Percentiles rank a stretch among this genome's conserved stretches.
Conservation (phyloP, 2,797 vertebrate genomes). For the Simalia tracyae region DNA sequence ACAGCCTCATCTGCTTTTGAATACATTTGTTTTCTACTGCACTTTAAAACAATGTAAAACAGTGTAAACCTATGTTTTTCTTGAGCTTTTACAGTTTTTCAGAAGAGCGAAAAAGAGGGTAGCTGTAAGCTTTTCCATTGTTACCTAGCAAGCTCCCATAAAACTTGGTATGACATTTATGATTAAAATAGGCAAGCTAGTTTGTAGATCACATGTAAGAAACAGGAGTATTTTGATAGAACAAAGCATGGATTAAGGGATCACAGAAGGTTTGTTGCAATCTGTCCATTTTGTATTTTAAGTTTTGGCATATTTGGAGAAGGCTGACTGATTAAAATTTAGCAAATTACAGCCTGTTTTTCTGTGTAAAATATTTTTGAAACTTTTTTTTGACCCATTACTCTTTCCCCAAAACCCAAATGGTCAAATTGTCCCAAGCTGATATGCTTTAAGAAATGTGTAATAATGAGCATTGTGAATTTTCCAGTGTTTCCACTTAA, state of each 20-base stretch:
- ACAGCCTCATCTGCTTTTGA: constrained; percentile 12
- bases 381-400: constrained; percentile 38
- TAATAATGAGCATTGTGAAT: constrained; percentile 12
- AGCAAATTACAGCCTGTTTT: constrained; percentile 46
- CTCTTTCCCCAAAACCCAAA: constrained; percentile 15
- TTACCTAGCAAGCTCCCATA: constrained; percentile 53
- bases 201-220: constrained; percentile 19
- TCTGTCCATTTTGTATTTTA: constrained; percentile 32
- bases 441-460: constrained; percentile 44
- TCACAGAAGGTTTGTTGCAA: constrained; percentile 53
- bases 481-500: constrained; percentile 55
- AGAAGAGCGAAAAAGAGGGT: constrained; percentile 58
- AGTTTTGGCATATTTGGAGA: background rate
- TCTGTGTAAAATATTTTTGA: constrained; percentile 17
- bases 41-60: constrained; percentile 26
- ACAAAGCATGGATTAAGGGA: constrained; percentile 57
- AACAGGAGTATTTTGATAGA: constrained; percentile 62
- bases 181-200: constrained; percentile 12
- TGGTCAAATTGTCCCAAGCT: constrained; percentile 41
- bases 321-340: constrained; percentile 35
- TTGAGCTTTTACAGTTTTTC: constrained; percentile 44
- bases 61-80: constrained; percentile 45
- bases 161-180: constrained; percentile 19
- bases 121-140: constrained; percentile 35
- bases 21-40: constrained; percentile 29